A percentile compares a stretch with the other conserved stretches of the same genome.
Evolutionary conservation across 2,113 vertebrate species (phyloP).

Genomic region (Meriones unguiculatus): DNA sequence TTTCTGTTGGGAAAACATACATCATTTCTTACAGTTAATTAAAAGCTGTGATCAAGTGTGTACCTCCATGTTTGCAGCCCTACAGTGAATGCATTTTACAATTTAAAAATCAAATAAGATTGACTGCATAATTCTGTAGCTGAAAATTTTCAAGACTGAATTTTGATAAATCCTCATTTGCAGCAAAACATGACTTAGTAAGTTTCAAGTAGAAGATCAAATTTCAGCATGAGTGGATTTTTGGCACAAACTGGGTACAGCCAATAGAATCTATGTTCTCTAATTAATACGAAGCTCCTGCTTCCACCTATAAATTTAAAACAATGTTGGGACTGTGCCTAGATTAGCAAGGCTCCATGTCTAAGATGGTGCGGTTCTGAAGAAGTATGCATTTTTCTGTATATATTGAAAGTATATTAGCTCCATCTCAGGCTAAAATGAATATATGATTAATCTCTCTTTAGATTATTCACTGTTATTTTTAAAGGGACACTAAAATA

Average conservation of each 20-base stretch:
- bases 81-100: not conserved
- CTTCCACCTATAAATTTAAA: constrained; percentile 5
- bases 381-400: not conserved
- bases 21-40: constrained; percentile 64
- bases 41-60: constrained; percentile 56
- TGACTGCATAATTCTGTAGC: not conserved
- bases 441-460: not conserved
- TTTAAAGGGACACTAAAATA: constrained; percentile 7
- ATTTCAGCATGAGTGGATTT: not conserved
- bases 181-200: not conserved
- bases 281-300: not conserved
- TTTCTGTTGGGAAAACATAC: constrained; percentile 67
- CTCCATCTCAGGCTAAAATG: not conserved
- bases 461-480: constrained; percentile 1
- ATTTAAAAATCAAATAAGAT: constrained; percentile 43
- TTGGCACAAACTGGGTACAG: not conserved
- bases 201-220: constrained; percentile 33
- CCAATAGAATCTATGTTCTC: not conserved
- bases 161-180: constrained; percentile 22
- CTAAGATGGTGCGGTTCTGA: too few species aligned
- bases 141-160: constrained; percentile 36
- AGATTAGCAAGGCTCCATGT: not conserved
- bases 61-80: constrained; percentile 45
- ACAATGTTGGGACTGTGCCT: not conserved
- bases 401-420: not conserved